A percentile compares a stretch with the other conserved stretches of the same genome.
These are phyloP conservation scores for Pinna nobilis DNA, from an alignment of 1,140 invertebrate genomes.

Conservation along the genomic window DNA sequence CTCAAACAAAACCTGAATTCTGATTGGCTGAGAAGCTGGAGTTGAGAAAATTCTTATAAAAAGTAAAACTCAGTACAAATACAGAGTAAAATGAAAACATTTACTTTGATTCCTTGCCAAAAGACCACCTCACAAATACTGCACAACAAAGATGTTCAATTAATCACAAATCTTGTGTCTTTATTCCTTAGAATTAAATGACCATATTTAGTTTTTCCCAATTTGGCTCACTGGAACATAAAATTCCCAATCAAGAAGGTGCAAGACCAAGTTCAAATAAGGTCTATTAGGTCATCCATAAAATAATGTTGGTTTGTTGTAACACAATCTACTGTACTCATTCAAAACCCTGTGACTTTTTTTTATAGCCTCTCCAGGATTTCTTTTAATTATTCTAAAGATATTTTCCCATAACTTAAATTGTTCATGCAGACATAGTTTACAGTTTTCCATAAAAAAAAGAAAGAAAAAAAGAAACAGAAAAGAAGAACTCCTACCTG, in stretches of 20 bases:
- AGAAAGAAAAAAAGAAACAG: too few relatives aligned
- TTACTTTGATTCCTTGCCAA: too few relatives aligned
- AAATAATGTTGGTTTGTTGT: not conserved
- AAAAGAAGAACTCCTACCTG: too few relatives aligned
- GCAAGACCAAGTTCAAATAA: not conserved
- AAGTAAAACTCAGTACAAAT: too few relatives aligned
- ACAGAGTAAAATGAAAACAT: too few relatives aligned
- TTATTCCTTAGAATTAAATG: not conserved
- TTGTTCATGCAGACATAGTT: not conserved
- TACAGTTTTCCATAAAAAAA: too few relatives aligned
- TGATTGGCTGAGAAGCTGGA: not conserved
- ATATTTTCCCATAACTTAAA: not conserved
- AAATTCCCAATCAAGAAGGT: not conserved
- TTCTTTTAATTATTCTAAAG: not conserved
- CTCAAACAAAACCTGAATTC: not conserved
- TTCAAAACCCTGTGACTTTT: not conserved
- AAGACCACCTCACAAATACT: too few relatives aligned
- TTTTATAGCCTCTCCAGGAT: not conserved
- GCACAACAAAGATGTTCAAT: too few relatives aligned
- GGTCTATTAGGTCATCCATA: not conserved
- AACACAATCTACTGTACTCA: not conserved
- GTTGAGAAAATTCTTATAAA: not conserved
- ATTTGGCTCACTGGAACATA: conserved; percentile 6
- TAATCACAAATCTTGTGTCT: not conserved
- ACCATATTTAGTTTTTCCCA: not conserved